Percentiles rank a stretch among this genome's conserved stretches.
phyloP scores from a whole-genome alignment of 2,113 vertebrate genomes.

The Rhinoderma darwinii region DNA sequence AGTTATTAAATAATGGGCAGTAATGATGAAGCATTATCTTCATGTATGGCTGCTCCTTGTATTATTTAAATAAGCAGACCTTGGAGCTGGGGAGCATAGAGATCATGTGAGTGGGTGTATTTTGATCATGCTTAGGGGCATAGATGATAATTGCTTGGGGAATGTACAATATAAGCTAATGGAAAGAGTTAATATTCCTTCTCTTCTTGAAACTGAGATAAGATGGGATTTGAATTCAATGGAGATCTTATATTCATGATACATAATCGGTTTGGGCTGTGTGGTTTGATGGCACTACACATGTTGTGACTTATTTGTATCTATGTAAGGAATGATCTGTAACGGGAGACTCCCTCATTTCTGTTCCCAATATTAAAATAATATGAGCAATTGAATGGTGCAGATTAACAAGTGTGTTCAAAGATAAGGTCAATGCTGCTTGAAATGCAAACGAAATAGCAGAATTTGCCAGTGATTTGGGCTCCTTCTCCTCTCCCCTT shows the following conservation, averaged over 20 bases:
- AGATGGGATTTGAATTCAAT: conserved; percentile 19
- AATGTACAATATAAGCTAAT: conserved; percentile 29
- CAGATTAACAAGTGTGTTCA: conserved; percentile 37
- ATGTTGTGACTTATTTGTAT: conserved; percentile 38
- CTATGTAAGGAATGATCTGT: conserved; percentile 21
- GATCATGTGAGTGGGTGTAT: conserved; percentile 39
- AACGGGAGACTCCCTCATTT: background rate
- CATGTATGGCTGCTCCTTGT: background rate
- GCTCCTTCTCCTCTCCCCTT: conserved; percentile 51
- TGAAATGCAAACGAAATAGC: conserved; percentile 45
- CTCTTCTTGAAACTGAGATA: conserved; percentile 17
- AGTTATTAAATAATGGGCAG: background rate
- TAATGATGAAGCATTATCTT: conserved; percentile 5
- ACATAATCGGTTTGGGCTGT: conserved; percentile 6
- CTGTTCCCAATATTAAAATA: conserved; percentile 41
- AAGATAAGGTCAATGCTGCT: conserved; percentile 25
- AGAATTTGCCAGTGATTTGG: conserved; percentile 56
- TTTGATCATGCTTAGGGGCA: conserved; percentile 37
- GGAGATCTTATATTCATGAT: background rate
- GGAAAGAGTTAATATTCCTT: conserved; percentile 43
- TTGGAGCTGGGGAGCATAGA: background rate
- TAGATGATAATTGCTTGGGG: conserved; percentile 50
- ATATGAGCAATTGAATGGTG: background rate
- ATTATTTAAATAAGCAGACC: background rate
- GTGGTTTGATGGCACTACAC: conserved; percentile 23